Evolutionary conservation across 1,140 invertebrate species (phyloP).

Genomic region (Bathynomus jamesi): DNA sequence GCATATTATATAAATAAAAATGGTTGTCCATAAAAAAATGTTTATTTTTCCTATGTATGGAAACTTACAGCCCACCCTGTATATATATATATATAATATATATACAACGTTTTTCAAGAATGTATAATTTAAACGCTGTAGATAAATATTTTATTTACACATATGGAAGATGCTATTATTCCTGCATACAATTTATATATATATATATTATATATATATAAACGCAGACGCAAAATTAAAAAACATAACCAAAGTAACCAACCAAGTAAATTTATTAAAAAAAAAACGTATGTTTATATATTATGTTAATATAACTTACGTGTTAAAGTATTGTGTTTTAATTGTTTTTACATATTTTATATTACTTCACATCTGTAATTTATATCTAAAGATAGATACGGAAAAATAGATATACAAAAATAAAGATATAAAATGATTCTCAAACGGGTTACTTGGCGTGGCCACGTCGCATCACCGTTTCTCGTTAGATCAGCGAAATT

Average conservation of each 20-base stretch:
- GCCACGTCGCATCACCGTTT: not conserved
- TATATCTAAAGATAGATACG: not conserved
- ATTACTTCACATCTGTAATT: not conserved
- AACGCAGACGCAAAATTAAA: not conserved
- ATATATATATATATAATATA: no score
- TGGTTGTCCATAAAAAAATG: no score
- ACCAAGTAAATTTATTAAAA: not conserved
- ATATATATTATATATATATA: conserved; percentile 3
- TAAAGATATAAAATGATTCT: not conserved
- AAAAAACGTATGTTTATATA: not conserved
- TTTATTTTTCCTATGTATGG: no score
- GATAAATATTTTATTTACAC: no score
- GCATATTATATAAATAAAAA: no score
- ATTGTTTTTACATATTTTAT: not conserved
- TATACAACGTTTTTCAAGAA: no score
- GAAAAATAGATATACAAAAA: not conserved
- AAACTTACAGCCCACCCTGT: no score
- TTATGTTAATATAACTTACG: not conserved
- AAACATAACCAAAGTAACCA: no score
- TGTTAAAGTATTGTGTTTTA: not conserved
- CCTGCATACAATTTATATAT: not conserved
- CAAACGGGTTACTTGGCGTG: not conserved
- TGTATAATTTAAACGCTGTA: no score
- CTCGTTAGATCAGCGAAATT: no score
- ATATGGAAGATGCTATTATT: no score